Conservation (phyloP, 2,113 vertebrate species). For the Lipotes vexillifer region DNA sequence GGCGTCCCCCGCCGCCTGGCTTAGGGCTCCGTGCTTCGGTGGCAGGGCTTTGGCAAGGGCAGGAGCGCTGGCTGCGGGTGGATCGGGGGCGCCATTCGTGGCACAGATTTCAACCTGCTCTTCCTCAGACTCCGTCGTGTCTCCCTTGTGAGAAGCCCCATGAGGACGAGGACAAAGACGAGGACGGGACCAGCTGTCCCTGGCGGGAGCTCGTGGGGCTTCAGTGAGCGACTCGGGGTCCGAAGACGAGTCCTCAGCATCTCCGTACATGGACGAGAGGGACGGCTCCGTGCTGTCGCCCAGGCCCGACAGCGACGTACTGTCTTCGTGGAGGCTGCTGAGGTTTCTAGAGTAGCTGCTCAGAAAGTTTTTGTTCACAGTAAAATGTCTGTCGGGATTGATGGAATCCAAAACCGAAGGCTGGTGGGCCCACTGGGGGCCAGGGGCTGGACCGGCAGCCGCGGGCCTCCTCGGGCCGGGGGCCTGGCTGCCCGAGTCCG, state of each 20-base stretch:
- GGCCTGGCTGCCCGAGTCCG: neutral
- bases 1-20: conserved; percentile 17
- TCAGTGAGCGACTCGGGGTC: conserved; percentile 83
- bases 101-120: conserved; percentile 90
- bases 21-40: neutral
- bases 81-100: rapidly evolving
- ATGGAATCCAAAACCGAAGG: conserved; percentile 80
- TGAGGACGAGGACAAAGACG: rapidly evolving
- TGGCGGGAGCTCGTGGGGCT: neutral
- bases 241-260: conserved; percentile 85
- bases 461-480: conserved; percentile 26
- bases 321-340: conserved; percentile 80
- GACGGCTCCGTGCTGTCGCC: conserved; percentile 7
- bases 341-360: conserved; percentile 89
- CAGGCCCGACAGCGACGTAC: conserved; percentile 45
- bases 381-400: conserved; percentile 79
- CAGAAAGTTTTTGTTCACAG: conserved; percentile 84
- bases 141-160: neutral
- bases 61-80: rapidly evolving
- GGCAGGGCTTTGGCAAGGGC: conserved; percentile 10
- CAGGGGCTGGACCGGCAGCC: neutral
- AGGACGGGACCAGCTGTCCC: conserved; percentile 2
- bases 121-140: conserved; percentile 82
- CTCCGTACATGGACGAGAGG: conserved; percentile 83
- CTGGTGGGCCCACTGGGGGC: conserved; percentile 67